Conservation (phyloP, 2,797 vertebrate genomes). For the Pseudomugil tenellus region DNA sequence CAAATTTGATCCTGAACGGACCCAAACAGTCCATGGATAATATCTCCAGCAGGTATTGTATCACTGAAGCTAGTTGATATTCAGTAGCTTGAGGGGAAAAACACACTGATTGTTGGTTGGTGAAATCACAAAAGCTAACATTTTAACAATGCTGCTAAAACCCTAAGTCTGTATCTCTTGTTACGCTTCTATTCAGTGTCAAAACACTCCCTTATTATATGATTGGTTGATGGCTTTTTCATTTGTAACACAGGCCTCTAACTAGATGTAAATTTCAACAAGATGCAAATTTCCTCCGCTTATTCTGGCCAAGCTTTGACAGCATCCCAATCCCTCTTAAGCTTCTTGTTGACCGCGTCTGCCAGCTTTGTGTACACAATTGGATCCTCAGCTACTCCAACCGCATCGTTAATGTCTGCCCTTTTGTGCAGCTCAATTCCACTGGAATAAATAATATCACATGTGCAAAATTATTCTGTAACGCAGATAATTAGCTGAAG, state of each 20-base stretch:
- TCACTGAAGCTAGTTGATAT: conserved; percentile 47
- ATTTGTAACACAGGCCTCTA: conserved; percentile 69
- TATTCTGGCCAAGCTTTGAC: conserved; percentile 59
- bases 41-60: conserved; percentile 42
- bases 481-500: conserved; percentile 81
- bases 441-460: conserved; percentile 77
- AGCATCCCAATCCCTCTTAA: conserved; percentile 75
- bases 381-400: conserved; percentile 72
- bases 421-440: conserved; percentile 79
- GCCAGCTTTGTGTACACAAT: conserved; percentile 81
- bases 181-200: conserved; percentile 56
- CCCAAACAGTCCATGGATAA: conserved; percentile 20
- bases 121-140: conserved; percentile 49
- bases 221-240: conserved; percentile 69
- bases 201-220: conserved; percentile 73
- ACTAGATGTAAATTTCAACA: conserved; percentile 75
- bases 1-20: conserved; percentile 29
- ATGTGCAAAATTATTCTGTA: conserved; percentile 77
- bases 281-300: conserved; percentile 77
- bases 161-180: conserved; percentile 59
- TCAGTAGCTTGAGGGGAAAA: conserved; percentile 52
- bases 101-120: conserved; percentile 53
- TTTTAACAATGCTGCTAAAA: conserved; percentile 57
- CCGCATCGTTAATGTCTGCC: conserved; percentile 79
- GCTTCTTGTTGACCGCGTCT: conserved; percentile 78